These are phyloP conservation scores for Tyto alba DNA, from an alignment of 2,113 vertebrate species.

Conservation along the genomic window DNA sequence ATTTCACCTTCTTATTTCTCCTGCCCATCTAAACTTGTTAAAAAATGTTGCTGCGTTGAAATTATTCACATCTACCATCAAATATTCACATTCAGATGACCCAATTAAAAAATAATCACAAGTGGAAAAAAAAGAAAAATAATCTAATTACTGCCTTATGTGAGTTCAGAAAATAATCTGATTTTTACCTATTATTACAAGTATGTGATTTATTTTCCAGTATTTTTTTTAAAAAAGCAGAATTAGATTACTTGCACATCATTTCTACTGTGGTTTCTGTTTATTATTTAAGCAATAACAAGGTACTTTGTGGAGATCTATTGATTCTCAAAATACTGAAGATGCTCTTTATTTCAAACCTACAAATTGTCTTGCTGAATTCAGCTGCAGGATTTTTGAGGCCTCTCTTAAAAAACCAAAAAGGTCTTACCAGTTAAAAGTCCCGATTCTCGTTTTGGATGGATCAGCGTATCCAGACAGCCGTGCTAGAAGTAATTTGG, in stretches of 20 bases:
- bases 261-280: neutral
- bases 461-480: neutral
- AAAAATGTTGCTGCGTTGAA: neutral
- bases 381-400: neutral
- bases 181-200: neutral
- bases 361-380: neutral
- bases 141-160: neutral
- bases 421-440: neutral
- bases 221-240: neutral
- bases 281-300: neutral
- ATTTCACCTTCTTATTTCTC: neutral
- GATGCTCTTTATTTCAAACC: neutral
- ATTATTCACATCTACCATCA: neutral
- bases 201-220: neutral
- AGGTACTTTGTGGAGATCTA: neutral
- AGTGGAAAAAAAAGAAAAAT: conserved; percentile 1
- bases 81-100: neutral
- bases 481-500: neutral
- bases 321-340: neutral
- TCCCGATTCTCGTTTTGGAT: neutral
- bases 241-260: neutral
- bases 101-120: conserved; percentile 27
- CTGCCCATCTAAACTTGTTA: neutral
- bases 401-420: neutral
- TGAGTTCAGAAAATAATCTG: neutral